Evolutionary conservation across 2,797 vertebrate genomes (phyloP), one percentile per base, ranked within the genome.

Genomic region (Aselliscus stoliczkanus): DNA sequence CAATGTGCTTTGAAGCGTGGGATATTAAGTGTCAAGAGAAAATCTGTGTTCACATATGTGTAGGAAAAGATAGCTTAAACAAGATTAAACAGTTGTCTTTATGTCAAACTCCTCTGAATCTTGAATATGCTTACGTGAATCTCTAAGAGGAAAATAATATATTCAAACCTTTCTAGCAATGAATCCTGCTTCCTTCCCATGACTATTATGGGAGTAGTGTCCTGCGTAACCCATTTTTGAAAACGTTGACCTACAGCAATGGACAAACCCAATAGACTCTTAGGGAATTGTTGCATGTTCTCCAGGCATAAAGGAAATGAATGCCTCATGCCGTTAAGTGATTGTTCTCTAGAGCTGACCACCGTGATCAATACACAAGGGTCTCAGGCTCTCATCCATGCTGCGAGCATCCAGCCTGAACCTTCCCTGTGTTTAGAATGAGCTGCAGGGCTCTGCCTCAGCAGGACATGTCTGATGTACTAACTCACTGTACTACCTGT

Each of bases 11-110:
- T 56, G 52, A 91, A 47, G 52, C 47, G 14, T 85, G 72, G 37
- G 83, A 88, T 56, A 47, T 58, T 54, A 62, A 0, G 1, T 37
- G n/a, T 85, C 79, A 69, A 29, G 37, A 91, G n/a, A 84, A 88
- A 95, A 75, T 72, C 37, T 50, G 44, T 70, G 44, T 70, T 94
- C 60, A 54, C 23, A 50, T 62, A 64, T 62, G 52, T 62, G 27
- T 75, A 85, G 88, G 52, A 65, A 94, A 88, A 88, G 88, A 62
- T 50, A 42, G 58, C 56, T 90, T 83, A 93, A 73, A 44, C 73
- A 89, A 79, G 79, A 91, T 88, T 95, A 93, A 90, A 70, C 47
- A 44, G n/a, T 52, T 83, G 31, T 54, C 58, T 96, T 93, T 82
- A 65, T 42, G 47, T 72, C 2, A 4, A 90, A 50, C 56, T 87